These are phyloP conservation scores for Metridium senile DNA, from an alignment of 92 coral and sea anemone genomes.

Conservation along the genomic window DNA sequence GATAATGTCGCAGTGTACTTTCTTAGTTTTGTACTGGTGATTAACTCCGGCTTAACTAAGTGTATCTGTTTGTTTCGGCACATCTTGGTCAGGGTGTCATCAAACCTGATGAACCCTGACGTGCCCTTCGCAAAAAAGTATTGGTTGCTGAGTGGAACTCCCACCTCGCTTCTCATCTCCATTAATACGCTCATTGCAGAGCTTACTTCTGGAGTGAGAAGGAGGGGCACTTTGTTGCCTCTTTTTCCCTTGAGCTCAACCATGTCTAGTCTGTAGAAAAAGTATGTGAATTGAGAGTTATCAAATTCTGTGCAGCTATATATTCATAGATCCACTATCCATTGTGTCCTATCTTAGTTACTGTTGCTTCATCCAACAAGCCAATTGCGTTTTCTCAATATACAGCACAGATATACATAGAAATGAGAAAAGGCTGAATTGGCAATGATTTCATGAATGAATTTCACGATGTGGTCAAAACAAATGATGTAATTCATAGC, in stretches of 20 bases:
- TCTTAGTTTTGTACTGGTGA: constrained; percentile 12
- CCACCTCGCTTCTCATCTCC: background rate
- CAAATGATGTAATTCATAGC: no score
- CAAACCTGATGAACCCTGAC: background rate
- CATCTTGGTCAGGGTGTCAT: background rate
- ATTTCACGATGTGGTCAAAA: no score
- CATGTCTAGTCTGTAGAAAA: constrained; percentile 26
- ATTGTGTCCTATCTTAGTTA: no score
- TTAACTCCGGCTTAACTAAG: constrained; percentile 5
- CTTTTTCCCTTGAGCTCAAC: constrained; percentile 38
- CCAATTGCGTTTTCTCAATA: no score
- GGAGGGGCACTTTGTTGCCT: constrained; percentile 33
- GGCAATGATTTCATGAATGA: no score
- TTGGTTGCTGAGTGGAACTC: background rate
- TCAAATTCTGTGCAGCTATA: no score
- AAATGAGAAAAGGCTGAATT: no score
- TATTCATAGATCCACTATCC: no score
- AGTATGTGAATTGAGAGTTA: no score
- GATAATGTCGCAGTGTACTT: constrained; percentile 17
- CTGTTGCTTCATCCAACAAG: no score
- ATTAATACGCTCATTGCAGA: background rate
- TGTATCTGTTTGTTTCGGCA: background rate
- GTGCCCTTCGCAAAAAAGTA: background rate
- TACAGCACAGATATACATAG: no score
- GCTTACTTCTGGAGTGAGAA: constrained; percentile 12